These are phyloP conservation scores for Strigops habroptila DNA, from an alignment of 2,113 vertebrate species.

Conservation along the genomic window DNA sequence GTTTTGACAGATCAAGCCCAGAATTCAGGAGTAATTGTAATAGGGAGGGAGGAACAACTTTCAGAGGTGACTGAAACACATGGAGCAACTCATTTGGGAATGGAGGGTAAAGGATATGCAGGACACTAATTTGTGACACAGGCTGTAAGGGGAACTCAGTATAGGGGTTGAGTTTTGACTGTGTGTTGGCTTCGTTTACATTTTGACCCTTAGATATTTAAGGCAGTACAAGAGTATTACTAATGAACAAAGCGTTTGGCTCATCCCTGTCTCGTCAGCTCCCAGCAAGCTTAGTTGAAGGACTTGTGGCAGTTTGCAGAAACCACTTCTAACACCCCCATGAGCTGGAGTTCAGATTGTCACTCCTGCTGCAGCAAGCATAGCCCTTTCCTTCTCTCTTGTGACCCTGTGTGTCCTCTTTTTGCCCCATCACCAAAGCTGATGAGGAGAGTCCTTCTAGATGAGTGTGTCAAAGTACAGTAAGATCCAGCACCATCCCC, in stretches of 20 bases:
- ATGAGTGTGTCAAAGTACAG: neutral
- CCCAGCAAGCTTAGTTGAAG: neutral
- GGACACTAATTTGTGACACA: neutral
- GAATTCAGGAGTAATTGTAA: neutral
- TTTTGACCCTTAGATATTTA: neutral
- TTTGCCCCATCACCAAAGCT: neutral
- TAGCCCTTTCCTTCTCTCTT: neutral
- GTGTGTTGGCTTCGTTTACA: neutral
- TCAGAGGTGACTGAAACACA: accelerated
- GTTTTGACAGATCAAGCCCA: neutral
- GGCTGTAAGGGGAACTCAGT: neutral
- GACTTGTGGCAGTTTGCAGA: neutral
- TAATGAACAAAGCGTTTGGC: neutral
- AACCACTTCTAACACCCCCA: neutral
- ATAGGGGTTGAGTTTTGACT: neutral
- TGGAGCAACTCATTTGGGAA: accelerated
- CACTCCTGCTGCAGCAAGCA: neutral
- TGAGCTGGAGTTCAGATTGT: neutral
- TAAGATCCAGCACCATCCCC: neutral
- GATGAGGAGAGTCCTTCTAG: neutral
- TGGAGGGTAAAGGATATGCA: neutral
- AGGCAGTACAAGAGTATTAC: neutral
- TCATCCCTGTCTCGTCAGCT: neutral
- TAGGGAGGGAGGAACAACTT: neutral
- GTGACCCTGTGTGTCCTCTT: neutral